These are phyloP conservation scores for Rhizomys pruinosus DNA, from an alignment of 2,113 vertebrate species.

Conservation along the genomic window DNA sequence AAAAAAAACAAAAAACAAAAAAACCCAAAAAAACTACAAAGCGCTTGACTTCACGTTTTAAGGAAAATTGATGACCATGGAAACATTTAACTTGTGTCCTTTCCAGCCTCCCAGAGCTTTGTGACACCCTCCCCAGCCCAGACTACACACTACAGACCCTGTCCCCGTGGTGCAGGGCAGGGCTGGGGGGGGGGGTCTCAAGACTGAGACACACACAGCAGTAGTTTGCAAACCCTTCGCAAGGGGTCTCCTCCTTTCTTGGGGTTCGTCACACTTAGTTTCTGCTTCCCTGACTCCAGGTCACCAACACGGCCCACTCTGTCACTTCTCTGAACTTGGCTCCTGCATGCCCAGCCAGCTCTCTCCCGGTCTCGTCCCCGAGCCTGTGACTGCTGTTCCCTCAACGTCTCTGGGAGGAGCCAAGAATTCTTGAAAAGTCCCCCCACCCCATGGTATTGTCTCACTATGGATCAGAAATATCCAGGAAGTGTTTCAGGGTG, in stretches of 20 bases:
- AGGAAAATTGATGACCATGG: not conserved
- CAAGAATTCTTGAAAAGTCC: not conserved
- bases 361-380: not conserved
- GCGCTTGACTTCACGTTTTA: not conserved
- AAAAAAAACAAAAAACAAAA: no score
- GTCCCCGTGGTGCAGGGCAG: not conserved
- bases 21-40: slow-evolving; percentile 7
- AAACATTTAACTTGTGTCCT: not conserved
- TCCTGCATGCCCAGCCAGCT: not conserved
- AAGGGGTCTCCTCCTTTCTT: not conserved
- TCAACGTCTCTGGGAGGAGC: not conserved
- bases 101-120: not conserved
- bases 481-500: not conserved
- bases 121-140: no score
- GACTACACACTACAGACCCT: fast-evolving
- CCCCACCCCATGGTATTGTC: not conserved
- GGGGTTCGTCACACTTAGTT: not conserved
- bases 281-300: fast-evolving
- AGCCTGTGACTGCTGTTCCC: not conserved
- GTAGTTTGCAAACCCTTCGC: not conserved
- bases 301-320: fast-evolving
- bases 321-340: no score
- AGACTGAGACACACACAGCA: not conserved
- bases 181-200: not conserved
- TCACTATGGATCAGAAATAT: not conserved